phyloP scores from a whole-genome alignment of 1,140 invertebrate genomes.

The Drosophila bifasciata region DNA sequence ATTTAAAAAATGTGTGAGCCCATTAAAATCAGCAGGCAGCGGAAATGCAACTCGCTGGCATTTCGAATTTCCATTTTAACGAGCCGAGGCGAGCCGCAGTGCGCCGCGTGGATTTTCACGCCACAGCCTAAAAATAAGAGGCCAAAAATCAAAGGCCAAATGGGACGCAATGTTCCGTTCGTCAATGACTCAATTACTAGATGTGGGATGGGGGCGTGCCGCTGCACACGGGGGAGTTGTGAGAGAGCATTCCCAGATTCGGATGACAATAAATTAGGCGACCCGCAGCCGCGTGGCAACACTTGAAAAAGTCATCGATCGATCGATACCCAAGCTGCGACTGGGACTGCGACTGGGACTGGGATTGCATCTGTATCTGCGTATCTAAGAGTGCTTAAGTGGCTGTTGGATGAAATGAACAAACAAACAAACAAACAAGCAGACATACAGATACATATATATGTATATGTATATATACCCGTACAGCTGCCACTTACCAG shows the following conservation, averaged over 20 bases:
- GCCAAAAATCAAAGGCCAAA: slow-evolving; percentile 45
- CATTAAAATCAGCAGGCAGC: slow-evolving; percentile 45
- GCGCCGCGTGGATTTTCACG: slow-evolving; percentile 33
- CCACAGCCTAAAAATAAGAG: slow-evolving; percentile 35
- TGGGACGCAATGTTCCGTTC: slow-evolving; percentile 48
- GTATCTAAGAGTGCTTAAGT: slow-evolving; percentile 52
- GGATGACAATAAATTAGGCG: slow-evolving; percentile 68
- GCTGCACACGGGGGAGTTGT: background rate
- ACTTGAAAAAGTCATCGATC: slow-evolving; percentile 67
- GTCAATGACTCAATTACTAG: slow-evolving; percentile 83
- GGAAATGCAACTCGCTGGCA: slow-evolving; percentile 26
- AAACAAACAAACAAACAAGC: slow-evolving; percentile 47
- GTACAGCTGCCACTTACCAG: slow-evolving; percentile 87
- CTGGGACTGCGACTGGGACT: slow-evolving; percentile 15
- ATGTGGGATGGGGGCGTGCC: slow-evolving; percentile 7
- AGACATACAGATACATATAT: background rate
- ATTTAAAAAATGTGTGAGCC: slow-evolving; percentile 59
- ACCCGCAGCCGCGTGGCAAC: slow-evolving; percentile 74
- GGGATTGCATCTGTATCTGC: slow-evolving; percentile 25
- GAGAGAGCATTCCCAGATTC: slow-evolving; percentile 44
- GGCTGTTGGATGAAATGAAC: slow-evolving; percentile 43
- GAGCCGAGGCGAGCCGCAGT: slow-evolving; percentile 18
- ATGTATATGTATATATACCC: no score
- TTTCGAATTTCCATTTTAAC: slow-evolving; percentile 72
- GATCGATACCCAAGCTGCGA: slow-evolving; percentile 45